Percentiles rank a stretch among this genome's conserved stretches.
Conservation (phyloP, 2,113 vertebrate genomes). For the Dromaius novaehollandiae region DNA sequence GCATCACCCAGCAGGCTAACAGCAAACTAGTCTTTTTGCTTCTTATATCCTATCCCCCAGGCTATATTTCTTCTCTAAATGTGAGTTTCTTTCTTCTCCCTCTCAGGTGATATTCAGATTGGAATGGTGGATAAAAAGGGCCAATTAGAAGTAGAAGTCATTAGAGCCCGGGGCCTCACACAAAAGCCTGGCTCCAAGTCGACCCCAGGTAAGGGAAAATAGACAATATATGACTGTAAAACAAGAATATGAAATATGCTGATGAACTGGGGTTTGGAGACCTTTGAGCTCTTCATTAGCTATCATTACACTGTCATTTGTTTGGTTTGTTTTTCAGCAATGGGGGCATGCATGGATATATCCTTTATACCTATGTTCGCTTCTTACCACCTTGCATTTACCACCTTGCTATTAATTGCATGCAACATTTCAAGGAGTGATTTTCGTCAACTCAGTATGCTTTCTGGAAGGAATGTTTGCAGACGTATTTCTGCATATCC, state of each 20-base stretch:
- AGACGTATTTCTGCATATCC: background rate
- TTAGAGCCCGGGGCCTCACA: conserved; percentile 93
- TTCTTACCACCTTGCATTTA: background rate
- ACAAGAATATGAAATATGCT: background rate
- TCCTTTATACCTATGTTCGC: background rate
- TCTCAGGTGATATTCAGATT: conserved; percentile 95
- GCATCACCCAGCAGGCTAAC: background rate
- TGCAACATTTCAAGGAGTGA: background rate
- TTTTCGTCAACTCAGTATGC: background rate
- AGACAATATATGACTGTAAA: background rate
- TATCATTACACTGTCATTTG: background rate
- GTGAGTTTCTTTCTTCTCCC: background rate
- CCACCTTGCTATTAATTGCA: background rate
- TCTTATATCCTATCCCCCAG: background rate
- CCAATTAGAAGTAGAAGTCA: conserved; percentile 97
- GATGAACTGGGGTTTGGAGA: background rate
- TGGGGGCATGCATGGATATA: accelerated
- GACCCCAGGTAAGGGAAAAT: conserved; percentile 86
- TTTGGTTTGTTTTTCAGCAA: background rate
- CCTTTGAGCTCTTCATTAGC: background rate
- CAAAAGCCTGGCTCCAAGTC: conserved; percentile 97
- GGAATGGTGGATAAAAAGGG: conserved; percentile 98
- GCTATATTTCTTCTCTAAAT: background rate
- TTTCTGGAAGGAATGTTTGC: background rate
- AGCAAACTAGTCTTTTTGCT: background rate